These are phyloP conservation scores for Calameuta idolon DNA, from an alignment of 2,888 invertebrate genomes.

Conservation along the genomic window DNA sequence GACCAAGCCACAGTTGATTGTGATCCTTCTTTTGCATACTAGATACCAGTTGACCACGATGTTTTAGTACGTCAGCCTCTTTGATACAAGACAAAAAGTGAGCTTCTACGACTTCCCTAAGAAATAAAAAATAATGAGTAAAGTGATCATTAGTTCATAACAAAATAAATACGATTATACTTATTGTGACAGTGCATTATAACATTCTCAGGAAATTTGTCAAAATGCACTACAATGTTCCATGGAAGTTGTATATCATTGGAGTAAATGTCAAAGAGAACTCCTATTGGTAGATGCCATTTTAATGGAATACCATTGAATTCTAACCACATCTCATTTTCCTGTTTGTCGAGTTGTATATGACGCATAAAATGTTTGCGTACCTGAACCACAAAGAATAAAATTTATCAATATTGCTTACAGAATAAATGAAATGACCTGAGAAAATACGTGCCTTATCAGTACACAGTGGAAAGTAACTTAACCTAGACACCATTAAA, in stretches of 20 bases:
- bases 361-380: conserved; percentile 89
- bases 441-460: conserved; percentile 82
- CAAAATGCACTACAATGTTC: conserved; percentile 93
- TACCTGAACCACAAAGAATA: conserved; percentile 71
- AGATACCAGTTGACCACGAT: conserved; percentile 88
- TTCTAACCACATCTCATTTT: conserved; percentile 94
- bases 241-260: conserved; percentile 87
- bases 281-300: conserved; percentile 86
- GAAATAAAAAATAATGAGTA: conserved; percentile 42
- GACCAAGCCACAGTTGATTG: conserved; percentile 93
- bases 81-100: conserved; percentile 96
- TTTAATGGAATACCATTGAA: conserved; percentile 91
- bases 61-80: conserved; percentile 98
- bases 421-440: conserved; percentile 37
- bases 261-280: conserved; percentile 87
- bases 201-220: conserved; percentile 91
- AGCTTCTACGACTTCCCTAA: conserved; percentile 90
- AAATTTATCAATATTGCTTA: conserved; percentile 7
- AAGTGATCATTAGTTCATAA: conserved; percentile 3
- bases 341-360: conserved; percentile 80
- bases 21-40: conserved; percentile 97
- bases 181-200: conserved; percentile 89
- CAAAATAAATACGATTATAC: conserved; percentile 66
- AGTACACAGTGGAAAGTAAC: conserved; percentile 94
- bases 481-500: conserved; percentile 92